Evolutionary conservation across 2,113 vertebrate species (phyloP), one percentile per base, ranked within the genome.

Genomic region (Sander lucioperca): DNA sequence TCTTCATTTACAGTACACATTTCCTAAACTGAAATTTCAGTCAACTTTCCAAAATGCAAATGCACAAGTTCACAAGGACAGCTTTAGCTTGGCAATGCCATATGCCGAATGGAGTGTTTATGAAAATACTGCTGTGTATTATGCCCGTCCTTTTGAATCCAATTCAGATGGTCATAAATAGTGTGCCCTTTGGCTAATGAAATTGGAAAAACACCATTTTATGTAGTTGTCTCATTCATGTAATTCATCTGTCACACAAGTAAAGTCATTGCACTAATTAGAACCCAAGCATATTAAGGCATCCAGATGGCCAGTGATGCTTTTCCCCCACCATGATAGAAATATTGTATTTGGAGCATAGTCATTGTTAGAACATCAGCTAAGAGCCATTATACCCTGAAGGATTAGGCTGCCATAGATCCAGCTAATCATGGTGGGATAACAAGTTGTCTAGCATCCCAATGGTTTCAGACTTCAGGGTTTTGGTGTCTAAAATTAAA

Each of bases 381-480:
- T 92, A 86, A 87, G 86, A 88, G 84, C 87, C 81, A 87, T 93
- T 92, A 93, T 94, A 88, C 87, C 76, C 79, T 87, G 80, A 91
- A 92, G 86, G 92, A 94, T 94, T 92, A 93, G 81, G 74, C 83
- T 74, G 85, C 86, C 77, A 82, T 77, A 85, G 91, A 92, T 90
- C 86, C 80, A 90, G 88, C 87, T 92, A 92, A 94, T 93, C 88
- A 78, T 67, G 67, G 83, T 73, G 74, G 88, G 85, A 93, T 94
- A 91, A 92, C 90, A 72, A 86, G 87, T 80, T 80, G 74, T 90
- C 76, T 80, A 64, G 70, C 68, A 75, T 81, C 84, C 71, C 86
- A 19, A 58, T 50, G 84, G 71, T 78, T 83, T 81, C 62, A 74
- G 61, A 73, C 73, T 48, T 72, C 21, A 64, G 71, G 59, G 66